A percentile compares a stretch with the other conserved stretches of the same genome.
phyloP scores from a whole-genome alignment of 2,888 invertebrate species.

The Andrena chrysosceles region DNA sequence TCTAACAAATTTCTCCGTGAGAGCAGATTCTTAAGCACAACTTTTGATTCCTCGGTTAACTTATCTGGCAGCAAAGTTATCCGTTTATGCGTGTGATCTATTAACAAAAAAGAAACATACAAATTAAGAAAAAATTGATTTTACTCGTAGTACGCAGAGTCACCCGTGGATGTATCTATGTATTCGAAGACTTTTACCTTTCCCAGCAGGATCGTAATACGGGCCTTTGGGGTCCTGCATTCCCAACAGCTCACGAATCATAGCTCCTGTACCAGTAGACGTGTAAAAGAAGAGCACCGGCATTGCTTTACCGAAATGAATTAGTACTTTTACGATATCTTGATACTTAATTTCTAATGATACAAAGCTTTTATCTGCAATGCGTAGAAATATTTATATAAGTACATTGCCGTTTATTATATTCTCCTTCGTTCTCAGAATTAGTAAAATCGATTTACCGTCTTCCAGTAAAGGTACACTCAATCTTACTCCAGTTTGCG shows the following conservation, averaged over 20 bases:
- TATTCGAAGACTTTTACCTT: slow-evolving; percentile 79
- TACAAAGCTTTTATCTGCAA: slow-evolving; percentile 82
- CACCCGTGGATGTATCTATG: slow-evolving; percentile 6
- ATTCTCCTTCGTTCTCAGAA: not conserved
- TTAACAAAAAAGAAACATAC: slow-evolving; percentile 9
- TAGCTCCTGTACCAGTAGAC: slow-evolving; percentile 88
- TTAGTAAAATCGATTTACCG: slow-evolving; percentile 72
- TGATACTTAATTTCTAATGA: slow-evolving; percentile 89
- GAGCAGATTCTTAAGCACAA: slow-evolving; percentile 89
- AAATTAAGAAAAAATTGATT: slow-evolving; percentile 13
- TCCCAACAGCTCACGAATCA: slow-evolving; percentile 89
- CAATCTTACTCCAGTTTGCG: slow-evolving; percentile 84
- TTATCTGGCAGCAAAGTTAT: slow-evolving; percentile 91
- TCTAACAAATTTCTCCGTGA: slow-evolving; percentile 86
- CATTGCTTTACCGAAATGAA: slow-evolving; percentile 91
- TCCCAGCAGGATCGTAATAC: slow-evolving; percentile 86
- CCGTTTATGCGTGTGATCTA: slow-evolving; percentile 89
- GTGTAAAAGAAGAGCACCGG: slow-evolving; percentile 94
- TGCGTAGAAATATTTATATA: slow-evolving; percentile 6
- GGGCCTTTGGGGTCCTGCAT: slow-evolving; percentile 87
- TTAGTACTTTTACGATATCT: slow-evolving; percentile 91
- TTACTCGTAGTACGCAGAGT: not conserved
- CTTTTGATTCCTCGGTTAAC: slow-evolving; percentile 89
- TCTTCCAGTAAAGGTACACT: slow-evolving; percentile 84
- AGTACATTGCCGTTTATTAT: not conserved